Evolutionary conservation across 1,140 invertebrate genomes (phyloP), one percentile per base, ranked within the genome.

Genomic region (Drosophila mauritiana): DNA sequence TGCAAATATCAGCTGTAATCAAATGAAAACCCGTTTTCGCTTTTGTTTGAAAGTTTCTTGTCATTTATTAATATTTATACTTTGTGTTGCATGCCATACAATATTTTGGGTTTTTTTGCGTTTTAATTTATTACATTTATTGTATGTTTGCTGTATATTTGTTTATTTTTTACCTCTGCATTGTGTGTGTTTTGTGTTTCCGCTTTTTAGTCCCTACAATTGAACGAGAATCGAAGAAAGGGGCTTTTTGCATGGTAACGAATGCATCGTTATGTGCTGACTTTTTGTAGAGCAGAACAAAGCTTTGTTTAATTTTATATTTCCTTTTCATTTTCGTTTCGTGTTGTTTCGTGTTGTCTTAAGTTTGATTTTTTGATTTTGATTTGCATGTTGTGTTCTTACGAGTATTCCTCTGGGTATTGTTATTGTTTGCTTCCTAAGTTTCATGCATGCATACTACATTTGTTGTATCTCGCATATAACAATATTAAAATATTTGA

Each of bases 41-140:
- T 52, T 62, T 72, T 65, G 37, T 39, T 70, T 84, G 62, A 79
- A 79, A 80, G 82, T 70, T 63, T 80, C 56, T 80, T 78, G 57
- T 79, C 83, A 80, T 83, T 88, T 88, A 89, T 89, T 88, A 79
- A 76, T 89, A 83, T 69, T 88, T 74, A 17, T 88, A 88, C 61
- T 82, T 82, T 57, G 73, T 79, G 69, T 76, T 80, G 83, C 52
- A 64, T 78, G 78, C 56, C 77, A 73, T 84, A 83, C 63, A 83
- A 76, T 86, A 86, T 72, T 69, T 42, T 70, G 68, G 2, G 2
- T 37, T 59, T 61, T 64, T 62, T 46, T 84, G 52, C 42, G 42
- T 57, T 74, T 74, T 49, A 73, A 77, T 80, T 83, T 84, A 80
- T 80, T 85, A 61, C 62, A 80, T 77, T 83, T 86, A 74, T 86